phyloP scores from a whole-genome alignment of 92 coral and sea anemone genomes.

The Actinostola sp. region DNA sequence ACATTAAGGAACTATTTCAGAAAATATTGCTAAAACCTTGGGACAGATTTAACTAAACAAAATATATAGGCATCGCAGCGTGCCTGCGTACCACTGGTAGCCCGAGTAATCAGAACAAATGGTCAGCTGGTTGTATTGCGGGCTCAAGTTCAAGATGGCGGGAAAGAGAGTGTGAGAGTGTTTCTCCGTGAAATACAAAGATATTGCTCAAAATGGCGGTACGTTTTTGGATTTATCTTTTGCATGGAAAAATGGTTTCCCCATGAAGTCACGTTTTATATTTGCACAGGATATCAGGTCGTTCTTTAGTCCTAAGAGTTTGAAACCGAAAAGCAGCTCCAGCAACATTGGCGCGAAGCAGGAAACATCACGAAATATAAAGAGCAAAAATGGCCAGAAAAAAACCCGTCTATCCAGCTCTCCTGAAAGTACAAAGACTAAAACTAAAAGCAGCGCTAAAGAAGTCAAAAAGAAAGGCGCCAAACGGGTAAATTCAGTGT shows the following conservation, averaged over 20 bases:
- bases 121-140: constrained; percentile 18
- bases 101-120: too few species aligned
- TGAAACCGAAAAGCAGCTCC: constrained; percentile 12
- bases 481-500: constrained; percentile 16
- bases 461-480: constrained; percentile 20
- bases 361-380: constrained; percentile 34
- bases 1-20: too few species aligned
- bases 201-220: constrained; percentile 29
- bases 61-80: too few species aligned
- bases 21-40: too few species aligned
- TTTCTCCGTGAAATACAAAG: background rate
- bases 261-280: background rate
- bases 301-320: constrained; percentile 63
- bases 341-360: constrained; percentile 24
- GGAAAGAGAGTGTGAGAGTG: constrained; percentile 11
- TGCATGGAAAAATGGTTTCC: background rate
- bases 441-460: constrained; percentile 18
- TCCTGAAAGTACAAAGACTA: constrained; percentile 22
- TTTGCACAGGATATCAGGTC: constrained; percentile 59
- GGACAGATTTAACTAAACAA: too few species aligned
- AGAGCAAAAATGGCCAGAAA: background rate
- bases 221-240: background rate
- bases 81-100: too few species aligned
- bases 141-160: constrained; percentile 47
- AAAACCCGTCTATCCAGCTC: constrained; percentile 11